phyloP scores from a whole-genome alignment of 2,888 invertebrate species.

The Venustoraphidia nigricollis region DNA sequence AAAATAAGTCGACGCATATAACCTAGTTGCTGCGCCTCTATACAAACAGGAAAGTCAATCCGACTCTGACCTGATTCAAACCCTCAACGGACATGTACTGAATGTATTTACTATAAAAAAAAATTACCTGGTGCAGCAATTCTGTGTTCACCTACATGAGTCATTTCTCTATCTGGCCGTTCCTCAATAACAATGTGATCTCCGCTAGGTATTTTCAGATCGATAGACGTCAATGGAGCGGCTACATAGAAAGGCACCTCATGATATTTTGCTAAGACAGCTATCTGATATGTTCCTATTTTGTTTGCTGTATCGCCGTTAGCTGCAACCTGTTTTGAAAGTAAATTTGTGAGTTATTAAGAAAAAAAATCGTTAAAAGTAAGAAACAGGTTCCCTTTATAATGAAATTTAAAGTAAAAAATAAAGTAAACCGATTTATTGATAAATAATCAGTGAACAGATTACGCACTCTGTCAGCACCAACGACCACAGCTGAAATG shows the following conservation, averaged over 20 bases:
- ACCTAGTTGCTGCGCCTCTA: too few species aligned
- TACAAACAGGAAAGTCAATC: too few species aligned
- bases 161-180: slow-evolving; percentile 82
- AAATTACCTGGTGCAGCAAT: slow-evolving; percentile 71
- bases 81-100: not conserved
- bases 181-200: slow-evolving; percentile 87
- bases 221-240: slow-evolving; percentile 85
- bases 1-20: too few species aligned
- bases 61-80: not conserved
- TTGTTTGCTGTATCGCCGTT: slow-evolving; percentile 99
- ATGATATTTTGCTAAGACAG: slow-evolving; percentile 81
- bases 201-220: slow-evolving; percentile 61
- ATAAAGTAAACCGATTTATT: not conserved
- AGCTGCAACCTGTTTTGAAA: slow-evolving; percentile 50
- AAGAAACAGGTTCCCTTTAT: not conserved
- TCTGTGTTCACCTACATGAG: slow-evolving; percentile 68
- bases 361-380: not conserved
- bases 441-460: slow-evolving; percentile 12
- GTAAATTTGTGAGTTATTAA: not conserved
- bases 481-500: slow-evolving; percentile 88
- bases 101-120: slow-evolving; percentile 1
- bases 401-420: too few species aligned
- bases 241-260: slow-evolving; percentile 90
- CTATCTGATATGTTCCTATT: slow-evolving; percentile 93
- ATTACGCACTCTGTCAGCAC: slow-evolving; percentile 82